phyloP scores from a whole-genome alignment of 2,797 vertebrate genomes.

The Kryptopterus vitreolus region DNA sequence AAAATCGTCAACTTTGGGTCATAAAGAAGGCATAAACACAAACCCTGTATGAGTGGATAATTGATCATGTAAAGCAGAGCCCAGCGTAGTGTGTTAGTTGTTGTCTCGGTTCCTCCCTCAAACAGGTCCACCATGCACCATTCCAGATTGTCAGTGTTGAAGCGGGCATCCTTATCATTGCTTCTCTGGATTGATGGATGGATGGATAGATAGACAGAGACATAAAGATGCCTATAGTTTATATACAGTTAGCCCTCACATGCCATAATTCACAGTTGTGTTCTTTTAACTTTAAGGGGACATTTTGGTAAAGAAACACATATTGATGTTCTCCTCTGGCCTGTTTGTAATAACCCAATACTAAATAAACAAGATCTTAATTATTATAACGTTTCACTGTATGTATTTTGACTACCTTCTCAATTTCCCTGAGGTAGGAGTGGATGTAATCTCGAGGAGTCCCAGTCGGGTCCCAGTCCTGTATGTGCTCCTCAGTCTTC shows the following conservation, averaged over 20 bases:
- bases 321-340: background rate
- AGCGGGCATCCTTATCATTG: conserved; percentile 61
- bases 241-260: too few relatives aligned
- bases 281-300: background rate
- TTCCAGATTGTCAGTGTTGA: conserved; percentile 43
- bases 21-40: background rate
- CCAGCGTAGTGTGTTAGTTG: conserved; percentile 52
- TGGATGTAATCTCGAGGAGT: conserved; percentile 70
- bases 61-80: conserved; percentile 54
- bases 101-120: conserved; percentile 53
- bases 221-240: too few relatives aligned
- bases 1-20: too few relatives aligned
- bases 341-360: background rate
- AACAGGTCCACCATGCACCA: conserved; percentile 53
- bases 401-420: conserved; percentile 40
- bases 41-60: conserved; percentile 54
- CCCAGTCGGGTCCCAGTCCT: conserved; percentile 62
- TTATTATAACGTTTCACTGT: background rate
- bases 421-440: conserved; percentile 67
- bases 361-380: background rate
- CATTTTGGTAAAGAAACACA: background rate
- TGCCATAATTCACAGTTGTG: background rate
- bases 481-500: conserved; percentile 63
- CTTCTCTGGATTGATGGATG: conserved; percentile 46
- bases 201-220: too few relatives aligned